A percentile compares a stretch with the other conserved stretches of the same genome.
Evolutionary conservation across 2,797 vertebrate species (phyloP).

Genomic region (Sebastes matsubarae): DNA sequence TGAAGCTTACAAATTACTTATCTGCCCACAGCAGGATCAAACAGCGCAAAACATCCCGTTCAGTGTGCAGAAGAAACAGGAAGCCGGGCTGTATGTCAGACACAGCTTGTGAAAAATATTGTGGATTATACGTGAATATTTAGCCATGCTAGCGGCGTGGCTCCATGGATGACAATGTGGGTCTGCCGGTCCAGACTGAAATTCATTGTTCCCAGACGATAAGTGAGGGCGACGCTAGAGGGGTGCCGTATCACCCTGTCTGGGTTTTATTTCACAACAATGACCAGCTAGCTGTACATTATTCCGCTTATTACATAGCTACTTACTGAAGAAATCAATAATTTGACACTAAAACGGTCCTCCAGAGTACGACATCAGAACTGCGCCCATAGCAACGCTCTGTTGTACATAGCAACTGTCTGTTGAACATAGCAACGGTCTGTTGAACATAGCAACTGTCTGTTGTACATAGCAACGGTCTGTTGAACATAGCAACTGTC

Average conservation of each 20-base stretch:
- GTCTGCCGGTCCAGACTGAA: background rate
- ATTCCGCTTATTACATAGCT: no score
- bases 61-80: background rate
- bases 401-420: fast-evolving
- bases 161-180: background rate
- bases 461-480: no score
- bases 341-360: no score
- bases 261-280: no score
- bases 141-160: background rate
- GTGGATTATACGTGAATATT: background rate
- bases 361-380: no score
- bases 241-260: no score
- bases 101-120: background rate
- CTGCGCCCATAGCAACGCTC: no score
- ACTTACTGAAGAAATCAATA: no score
- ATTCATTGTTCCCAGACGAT: background rate
- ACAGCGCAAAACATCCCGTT: background rate
- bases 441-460: fast-evolving
- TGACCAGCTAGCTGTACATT: no score
- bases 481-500: fast-evolving
- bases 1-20: constrained; percentile 7
- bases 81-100: background rate
- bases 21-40: background rate
- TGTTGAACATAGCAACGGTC: no score
- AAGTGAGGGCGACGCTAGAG: no score